A percentile compares a stretch with the other conserved stretches of the same genome.
phyloP scores from a whole-genome alignment of 2,888 invertebrate species.

The Brachyopa scutellaris region DNA sequence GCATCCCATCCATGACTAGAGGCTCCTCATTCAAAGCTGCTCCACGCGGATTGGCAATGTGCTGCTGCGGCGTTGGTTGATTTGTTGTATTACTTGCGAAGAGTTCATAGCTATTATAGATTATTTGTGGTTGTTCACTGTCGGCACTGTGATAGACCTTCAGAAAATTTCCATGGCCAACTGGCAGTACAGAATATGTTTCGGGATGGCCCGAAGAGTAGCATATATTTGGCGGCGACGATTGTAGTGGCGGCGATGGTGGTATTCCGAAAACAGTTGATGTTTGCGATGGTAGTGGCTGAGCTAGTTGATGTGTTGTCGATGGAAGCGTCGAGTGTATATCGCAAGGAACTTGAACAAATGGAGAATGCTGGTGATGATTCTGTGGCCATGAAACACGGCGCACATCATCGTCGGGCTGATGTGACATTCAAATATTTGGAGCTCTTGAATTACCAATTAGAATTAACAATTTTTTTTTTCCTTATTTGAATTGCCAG shows the following conservation, averaged over 20 bases:
- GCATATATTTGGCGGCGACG: slow-evolving; percentile 48
- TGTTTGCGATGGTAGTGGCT: slow-evolving; percentile 11
- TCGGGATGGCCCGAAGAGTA: slow-evolving; percentile 76
- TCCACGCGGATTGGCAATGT: slow-evolving; percentile 45
- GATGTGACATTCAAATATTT: slow-evolving; percentile 50
- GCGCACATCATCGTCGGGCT: slow-evolving; percentile 50
- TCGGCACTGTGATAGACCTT: slow-evolving; percentile 81
- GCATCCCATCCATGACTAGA: slow-evolving; percentile 41
- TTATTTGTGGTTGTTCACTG: slow-evolving; percentile 74
- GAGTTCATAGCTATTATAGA: slow-evolving; percentile 80
- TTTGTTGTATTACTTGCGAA: slow-evolving; percentile 79
- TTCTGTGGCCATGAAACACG: slow-evolving; percentile 56
- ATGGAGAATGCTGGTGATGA: slow-evolving; percentile 42
- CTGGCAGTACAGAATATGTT: slow-evolving; percentile 80
- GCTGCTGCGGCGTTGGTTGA: slow-evolving; percentile 75
- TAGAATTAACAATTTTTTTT: slow-evolving; percentile 28
- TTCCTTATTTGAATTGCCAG: slow-evolving; percentile 4
- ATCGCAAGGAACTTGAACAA: slow-evolving; percentile 51
- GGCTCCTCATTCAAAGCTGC: slow-evolving; percentile 46
- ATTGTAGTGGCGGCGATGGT: slow-evolving; percentile 22
- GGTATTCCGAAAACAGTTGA: slow-evolving; percentile 34
- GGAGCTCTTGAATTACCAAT: slow-evolving; percentile 16
- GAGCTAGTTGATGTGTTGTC: slow-evolving; percentile 22
- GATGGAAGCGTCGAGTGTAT: slow-evolving; percentile 27
- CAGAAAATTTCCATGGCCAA: slow-evolving; percentile 80